These are phyloP conservation scores for Ctenosaura bakeri DNA, from an alignment of 2,797 vertebrate genomes.

Conservation along the genomic window DNA sequence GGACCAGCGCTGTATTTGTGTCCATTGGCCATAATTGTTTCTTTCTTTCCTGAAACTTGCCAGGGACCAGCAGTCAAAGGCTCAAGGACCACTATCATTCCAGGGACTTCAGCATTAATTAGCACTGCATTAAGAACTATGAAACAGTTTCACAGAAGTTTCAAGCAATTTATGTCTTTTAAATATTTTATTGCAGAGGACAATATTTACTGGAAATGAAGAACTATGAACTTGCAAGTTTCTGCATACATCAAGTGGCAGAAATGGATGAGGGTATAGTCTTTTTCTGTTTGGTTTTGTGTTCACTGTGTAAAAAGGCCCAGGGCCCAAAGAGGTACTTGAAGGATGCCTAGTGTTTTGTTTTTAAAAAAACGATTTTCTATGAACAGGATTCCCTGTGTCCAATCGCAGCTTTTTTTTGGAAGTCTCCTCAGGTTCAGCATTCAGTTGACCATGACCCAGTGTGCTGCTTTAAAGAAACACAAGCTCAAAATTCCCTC, in stretches of 20 bases:
- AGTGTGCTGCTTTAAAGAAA: background rate
- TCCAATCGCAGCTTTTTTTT: background rate
- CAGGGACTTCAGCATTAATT: background rate
- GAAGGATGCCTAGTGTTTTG: background rate
- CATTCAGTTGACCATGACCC: background rate
- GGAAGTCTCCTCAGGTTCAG: background rate
- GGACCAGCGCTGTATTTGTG: no score
- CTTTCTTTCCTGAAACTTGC: no score
- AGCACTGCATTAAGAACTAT: background rate
- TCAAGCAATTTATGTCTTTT: slow-evolving; percentile 18
- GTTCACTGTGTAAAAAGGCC: background rate
- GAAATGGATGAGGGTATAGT: slow-evolving; percentile 82
- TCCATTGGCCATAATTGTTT: no score
- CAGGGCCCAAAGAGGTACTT: background rate
- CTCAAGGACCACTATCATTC: no score
- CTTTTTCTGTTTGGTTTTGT: background rate
- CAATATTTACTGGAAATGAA: slow-evolving; percentile 82
- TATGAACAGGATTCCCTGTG: background rate
- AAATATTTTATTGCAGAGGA: slow-evolving; percentile 78
- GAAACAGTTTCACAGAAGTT: background rate
- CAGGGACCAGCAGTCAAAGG: no score
- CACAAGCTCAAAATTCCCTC: background rate
- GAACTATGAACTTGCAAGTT: slow-evolving; percentile 79
- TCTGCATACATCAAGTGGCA: slow-evolving; percentile 81
- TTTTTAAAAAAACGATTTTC: background rate